Base-by-base conservation (phyloP, 2,113 vertebrate genomes). In the Aldabrachelys gigantea region DNA sequence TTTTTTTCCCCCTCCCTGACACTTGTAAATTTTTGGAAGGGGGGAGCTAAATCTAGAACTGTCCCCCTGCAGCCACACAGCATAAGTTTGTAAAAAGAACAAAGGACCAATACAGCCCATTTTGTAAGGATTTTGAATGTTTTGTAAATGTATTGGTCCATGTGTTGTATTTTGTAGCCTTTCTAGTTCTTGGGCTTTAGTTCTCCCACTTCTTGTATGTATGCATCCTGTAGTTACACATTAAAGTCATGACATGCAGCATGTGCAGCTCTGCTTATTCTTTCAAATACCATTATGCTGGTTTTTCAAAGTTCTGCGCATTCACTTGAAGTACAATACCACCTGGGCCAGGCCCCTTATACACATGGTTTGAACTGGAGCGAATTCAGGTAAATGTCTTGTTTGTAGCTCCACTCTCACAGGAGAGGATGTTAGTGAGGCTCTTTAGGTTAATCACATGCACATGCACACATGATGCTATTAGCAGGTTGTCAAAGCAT, bases 111-210 rank as follows among this genome's bases (percentile, higher is more conserved):
- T 99, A 99, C 99, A 99, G 98, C 98, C 98, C 98, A 98, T 99
- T 99, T 99, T 99, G 98, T 99, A 99, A 99, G 98, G 98, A 99
- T 99, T 99, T 99, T 99, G 98, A 99, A 98, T 99, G 99, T 99
- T 99, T 99, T 99, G 98, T 99, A 99, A 99, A 99, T 98, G 99
- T 99, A 99, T 99, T 99, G 99, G 99, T 99, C 99, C 99, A 96
- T 80, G 98, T 99, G 98, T 99, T 99, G 98, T 99, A 99, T 99
- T 99, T 99, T 99, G 99, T 99, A 99, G 99, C 98, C 98, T 99
- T 99, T 99, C 97, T 99, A 99, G 99, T 99, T 98, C 97, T 96
- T 96, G 98, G 98, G 98, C 99, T 99, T 99, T 99, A 98, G 98
- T 98, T 99, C 98, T 99, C 98, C 98, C 98, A 98, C 98, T 99